Evolutionary conservation across 2,888 invertebrate genomes (phyloP), one percentile per base, ranked within the genome.

Genomic region (Brachynemurus nebulosus): DNA sequence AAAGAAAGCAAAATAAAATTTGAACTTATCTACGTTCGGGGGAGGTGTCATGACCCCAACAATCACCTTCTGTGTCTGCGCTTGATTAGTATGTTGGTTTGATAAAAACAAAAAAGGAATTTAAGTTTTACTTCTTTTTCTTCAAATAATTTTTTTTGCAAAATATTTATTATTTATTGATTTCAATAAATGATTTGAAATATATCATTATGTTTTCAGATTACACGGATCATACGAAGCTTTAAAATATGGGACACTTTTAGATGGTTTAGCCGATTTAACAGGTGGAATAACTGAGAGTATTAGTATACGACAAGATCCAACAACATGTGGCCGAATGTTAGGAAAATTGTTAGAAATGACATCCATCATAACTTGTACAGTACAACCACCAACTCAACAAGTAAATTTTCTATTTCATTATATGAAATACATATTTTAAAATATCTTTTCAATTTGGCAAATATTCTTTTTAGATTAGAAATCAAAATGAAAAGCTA

Each of bases 201-300:
- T n/a, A n/a, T n/a, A n/a, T n/a, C n/a, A n/a, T 20, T 11, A 6
- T 25, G n/a, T 25, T 62, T 65, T 11, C 60, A 89, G 89, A 65
- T 65, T 92, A 44, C 91, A 91, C 59, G 91, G 91, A 4, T 91
- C 91, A 0, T 92, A 92, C 64, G 91, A 92, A 65, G 91, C 91
- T 0, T 68, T 92, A 2, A 91, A 91, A 59, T 92, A 92, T 58
- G 90, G 90, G n/a, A 86, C 86, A 36, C 68, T 86, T 9, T 67
- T 89, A 47, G 90, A 91, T 59, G 91, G 90, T 1, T 66, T 92
- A 42, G 86, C 88, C 1, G 90, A 91, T 64, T 69, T 92, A 21
- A 86, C 90, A 0, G 91, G 91, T 1, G 91, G 91, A 4, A 84
- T 91, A 45, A 86, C 89, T 0, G 89, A 91, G 61, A 81, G 80